A percentile compares a stretch with the other conserved stretches of the same genome.
These are phyloP conservation scores for Serilophus lunatus DNA, from an alignment of 2,113 vertebrate species.

Conservation along the genomic window DNA sequence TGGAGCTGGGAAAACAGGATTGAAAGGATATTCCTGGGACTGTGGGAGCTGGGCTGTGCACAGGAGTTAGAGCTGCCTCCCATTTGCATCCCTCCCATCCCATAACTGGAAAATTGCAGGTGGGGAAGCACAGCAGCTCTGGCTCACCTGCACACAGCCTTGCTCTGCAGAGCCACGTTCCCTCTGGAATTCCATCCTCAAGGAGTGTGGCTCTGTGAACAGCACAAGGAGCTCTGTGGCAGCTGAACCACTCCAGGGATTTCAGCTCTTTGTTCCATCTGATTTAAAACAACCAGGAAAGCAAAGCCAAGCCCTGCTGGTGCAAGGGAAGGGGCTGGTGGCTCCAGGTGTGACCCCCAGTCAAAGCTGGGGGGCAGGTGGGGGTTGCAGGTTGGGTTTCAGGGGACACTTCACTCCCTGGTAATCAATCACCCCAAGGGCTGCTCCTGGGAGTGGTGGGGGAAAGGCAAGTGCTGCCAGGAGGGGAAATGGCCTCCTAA, in stretches of 20 bases:
- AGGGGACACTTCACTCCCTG: background rate
- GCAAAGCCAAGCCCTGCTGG: background rate
- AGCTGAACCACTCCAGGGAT: accelerated
- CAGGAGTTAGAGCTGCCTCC: background rate
- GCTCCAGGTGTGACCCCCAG: background rate
- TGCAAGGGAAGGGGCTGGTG: no score
- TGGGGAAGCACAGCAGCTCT: background rate
- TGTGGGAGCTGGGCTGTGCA: background rate
- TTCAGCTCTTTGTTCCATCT: background rate
- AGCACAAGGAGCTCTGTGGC: background rate
- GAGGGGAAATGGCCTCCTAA: background rate
- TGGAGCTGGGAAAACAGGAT: background rate
- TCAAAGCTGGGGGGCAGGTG: background rate
- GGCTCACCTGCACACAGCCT: background rate
- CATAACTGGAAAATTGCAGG: background rate
- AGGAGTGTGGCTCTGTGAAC: background rate
- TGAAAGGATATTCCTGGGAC: background rate
- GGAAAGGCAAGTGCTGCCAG: background rate
- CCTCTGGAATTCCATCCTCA: background rate
- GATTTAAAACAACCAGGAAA: background rate
- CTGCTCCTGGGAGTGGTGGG: background rate
- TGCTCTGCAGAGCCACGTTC: background rate
- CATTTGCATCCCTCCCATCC: background rate
- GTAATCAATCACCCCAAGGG: background rate
- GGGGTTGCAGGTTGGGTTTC: background rate